These are phyloP conservation scores for Theretra japonica DNA, from an alignment of 2,888 invertebrate species.

Conservation along the genomic window DNA sequence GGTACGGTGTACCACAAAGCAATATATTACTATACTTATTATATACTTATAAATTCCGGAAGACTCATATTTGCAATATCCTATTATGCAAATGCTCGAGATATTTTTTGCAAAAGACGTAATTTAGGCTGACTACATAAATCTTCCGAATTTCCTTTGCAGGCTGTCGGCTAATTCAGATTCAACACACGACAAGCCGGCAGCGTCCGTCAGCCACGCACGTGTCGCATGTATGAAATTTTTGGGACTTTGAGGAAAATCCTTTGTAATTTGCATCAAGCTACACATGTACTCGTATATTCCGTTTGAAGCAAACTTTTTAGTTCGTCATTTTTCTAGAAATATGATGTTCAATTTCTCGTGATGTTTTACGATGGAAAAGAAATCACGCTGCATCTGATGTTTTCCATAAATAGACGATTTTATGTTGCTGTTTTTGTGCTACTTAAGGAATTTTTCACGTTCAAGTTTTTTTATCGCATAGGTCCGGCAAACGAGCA, in stretches of 20 bases:
- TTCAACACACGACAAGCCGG: slow-evolving; percentile 24
- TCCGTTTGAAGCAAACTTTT: slow-evolving; percentile 31
- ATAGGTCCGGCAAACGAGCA: too few relatives aligned
- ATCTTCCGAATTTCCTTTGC: slow-evolving; percentile 27
- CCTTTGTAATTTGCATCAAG: slow-evolving; percentile 42
- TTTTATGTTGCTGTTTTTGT: too few relatives aligned
- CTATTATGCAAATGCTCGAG: slow-evolving; percentile 20
- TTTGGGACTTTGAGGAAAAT: slow-evolving; percentile 50
- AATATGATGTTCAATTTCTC: not conserved
- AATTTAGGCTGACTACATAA: slow-evolving; percentile 29
- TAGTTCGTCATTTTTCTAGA: slow-evolving; percentile 3
- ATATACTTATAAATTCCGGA: not conserved
- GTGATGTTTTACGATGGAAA: not conserved
- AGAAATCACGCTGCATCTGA: not conserved
- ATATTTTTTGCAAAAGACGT: slow-evolving; percentile 26
- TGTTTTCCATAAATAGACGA: not conserved
- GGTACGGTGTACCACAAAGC: too few relatives aligned
- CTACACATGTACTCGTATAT: slow-evolving; percentile 25
- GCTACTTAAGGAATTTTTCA: too few relatives aligned
- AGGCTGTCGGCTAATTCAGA: slow-evolving; percentile 27
- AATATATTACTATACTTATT: too few relatives aligned
- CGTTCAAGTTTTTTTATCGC: too few relatives aligned
- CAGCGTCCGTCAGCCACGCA: slow-evolving; percentile 34
- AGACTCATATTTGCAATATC: slow-evolving; percentile 37
- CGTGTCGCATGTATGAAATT: slow-evolving; percentile 61